Conservation (phyloP, 2,888 invertebrate species). For the Caenorhabditis japonica region DNA sequence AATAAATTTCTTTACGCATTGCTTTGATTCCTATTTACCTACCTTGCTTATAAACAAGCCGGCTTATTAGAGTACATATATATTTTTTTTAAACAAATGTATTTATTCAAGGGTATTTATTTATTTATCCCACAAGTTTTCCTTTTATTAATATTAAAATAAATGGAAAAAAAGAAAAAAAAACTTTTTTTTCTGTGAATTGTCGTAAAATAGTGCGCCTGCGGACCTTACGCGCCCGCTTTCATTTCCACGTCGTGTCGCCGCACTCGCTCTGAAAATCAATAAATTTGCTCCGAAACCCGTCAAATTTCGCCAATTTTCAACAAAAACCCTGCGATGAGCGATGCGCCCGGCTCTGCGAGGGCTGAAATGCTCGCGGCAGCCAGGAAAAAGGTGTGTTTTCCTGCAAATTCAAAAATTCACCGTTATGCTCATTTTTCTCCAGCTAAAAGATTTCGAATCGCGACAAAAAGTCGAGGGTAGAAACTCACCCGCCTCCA, state of each 20-base stretch:
- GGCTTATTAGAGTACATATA: too few relatives aligned
- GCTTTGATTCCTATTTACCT: too few relatives aligned
- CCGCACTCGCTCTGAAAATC: conserved; percentile 1
- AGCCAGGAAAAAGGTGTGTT: conserved; percentile 59
- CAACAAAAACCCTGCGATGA: conserved; percentile 16
- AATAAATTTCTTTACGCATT: too few relatives aligned
- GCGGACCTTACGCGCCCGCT: conserved; percentile 6
- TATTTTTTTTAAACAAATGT: too few relatives aligned
- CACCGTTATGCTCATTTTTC: not conserved
- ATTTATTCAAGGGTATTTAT: too few relatives aligned
- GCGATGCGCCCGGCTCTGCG: conserved; percentile 36
- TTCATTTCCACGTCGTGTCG: conserved; percentile 48
- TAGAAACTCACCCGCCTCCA: conserved; percentile 35
- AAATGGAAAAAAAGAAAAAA: too few relatives aligned
- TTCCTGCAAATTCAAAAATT: conserved; percentile 1
- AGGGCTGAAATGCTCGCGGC: conserved; percentile 65
- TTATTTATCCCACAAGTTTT: too few relatives aligned
- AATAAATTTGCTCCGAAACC: conserved; percentile 11
- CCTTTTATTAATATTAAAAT: too few relatives aligned
- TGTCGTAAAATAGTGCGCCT: conserved; percentile 17
- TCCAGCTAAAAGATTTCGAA: conserved; percentile 65
- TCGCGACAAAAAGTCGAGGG: conserved; percentile 39
- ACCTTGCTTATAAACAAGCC: too few relatives aligned
- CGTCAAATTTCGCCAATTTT: not conserved
- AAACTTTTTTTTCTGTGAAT: conserved; percentile 5